Base-by-base conservation (phyloP, 2,888 invertebrate species). In the Nomada lathburiana region DNA sequence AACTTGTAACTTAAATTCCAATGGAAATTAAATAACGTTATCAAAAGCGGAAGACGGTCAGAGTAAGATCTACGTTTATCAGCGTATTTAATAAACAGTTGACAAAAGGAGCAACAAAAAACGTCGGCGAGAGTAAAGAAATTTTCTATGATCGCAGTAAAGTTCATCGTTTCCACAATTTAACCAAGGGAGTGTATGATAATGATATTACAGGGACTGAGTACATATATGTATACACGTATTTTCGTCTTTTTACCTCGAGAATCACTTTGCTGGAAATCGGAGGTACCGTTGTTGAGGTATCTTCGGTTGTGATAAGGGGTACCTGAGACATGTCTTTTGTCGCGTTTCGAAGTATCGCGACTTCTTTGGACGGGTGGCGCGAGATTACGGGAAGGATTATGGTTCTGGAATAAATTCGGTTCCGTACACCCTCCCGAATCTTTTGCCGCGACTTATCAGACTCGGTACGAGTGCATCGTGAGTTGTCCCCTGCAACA, bases 241-340 rank as follows among this genome's bases (percentile, higher is more conserved):
- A 36, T 5, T 36, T 36, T 7, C 36, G 36, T 36, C 18, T 11
- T 13, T 29, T 23, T 75, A 92, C 93, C 92, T 93, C 92, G 16
- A 93, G 87, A 36, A 90, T 89, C 13, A 92, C 91, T 72, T 86
- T 86, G 36, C 90, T 89, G 29, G 70, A 80, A 11, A 86, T 73
- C 71, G 88, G 76, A 4, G 71, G 63, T 26, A 82, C 74, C 23
- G 82, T 52, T 44, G 77, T 2, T 0, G 80, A 62, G 44, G 42
- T 81, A 20, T 74, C 82, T n/a, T 83, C 82, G 4, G 79, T 36
- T 0, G 79, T 42, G 16, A 91, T 87, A 18, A 92, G 77, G 18
- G 92, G 89, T 26, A 86, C 86, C 75, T 88, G 89, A 62, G 90
- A 89, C 91, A 92, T 92, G 65, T 78, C 76, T 75, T 75, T 50